A percentile compares a stretch with the other conserved stretches of the same genome.
Evolutionary conservation across 2,797 vertebrate species (phyloP).

Genomic region (Huso huso): DNA sequence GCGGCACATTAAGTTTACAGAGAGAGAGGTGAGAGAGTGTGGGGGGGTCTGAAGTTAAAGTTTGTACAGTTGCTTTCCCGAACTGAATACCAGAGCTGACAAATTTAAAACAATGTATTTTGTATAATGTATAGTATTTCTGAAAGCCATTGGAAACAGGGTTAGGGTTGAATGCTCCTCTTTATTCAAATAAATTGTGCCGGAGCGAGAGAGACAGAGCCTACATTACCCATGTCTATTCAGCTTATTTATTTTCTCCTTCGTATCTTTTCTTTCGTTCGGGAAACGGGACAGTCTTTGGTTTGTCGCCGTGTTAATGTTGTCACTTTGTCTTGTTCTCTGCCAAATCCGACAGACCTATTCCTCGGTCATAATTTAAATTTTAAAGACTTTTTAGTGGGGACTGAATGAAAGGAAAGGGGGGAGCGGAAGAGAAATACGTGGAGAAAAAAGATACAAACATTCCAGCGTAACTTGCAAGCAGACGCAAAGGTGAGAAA

Average conservation of each 20-base stretch:
- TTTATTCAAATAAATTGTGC: conserved; percentile 19
- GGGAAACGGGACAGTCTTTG: conserved; percentile 10
- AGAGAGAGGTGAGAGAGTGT: background rate
- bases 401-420: conserved; percentile 21
- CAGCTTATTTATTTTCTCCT: conserved; percentile 16
- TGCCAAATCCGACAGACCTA: conserved; percentile 32
- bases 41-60: background rate
- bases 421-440: conserved; percentile 14
- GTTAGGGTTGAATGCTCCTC: conserved; percentile 16
- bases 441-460: conserved; percentile 19
- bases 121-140: conserved; percentile 10
- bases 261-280: conserved; percentile 13
- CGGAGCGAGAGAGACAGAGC: background rate
- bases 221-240: conserved; percentile 17
- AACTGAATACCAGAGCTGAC: background rate
- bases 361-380: conserved; percentile 40
- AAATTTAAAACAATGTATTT: background rate
- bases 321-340: conserved; percentile 33
- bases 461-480: conserved; percentile 12
- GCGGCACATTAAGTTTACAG: background rate
- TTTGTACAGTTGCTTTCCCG: background rate
- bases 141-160: conserved; percentile 7
- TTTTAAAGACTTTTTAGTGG: conserved; percentile 40
- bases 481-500: conserved; percentile 25
- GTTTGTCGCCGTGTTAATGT: conserved; percentile 22